Base-by-base conservation (phyloP, 2,113 vertebrate species). In the Cacatua alba region DNA sequence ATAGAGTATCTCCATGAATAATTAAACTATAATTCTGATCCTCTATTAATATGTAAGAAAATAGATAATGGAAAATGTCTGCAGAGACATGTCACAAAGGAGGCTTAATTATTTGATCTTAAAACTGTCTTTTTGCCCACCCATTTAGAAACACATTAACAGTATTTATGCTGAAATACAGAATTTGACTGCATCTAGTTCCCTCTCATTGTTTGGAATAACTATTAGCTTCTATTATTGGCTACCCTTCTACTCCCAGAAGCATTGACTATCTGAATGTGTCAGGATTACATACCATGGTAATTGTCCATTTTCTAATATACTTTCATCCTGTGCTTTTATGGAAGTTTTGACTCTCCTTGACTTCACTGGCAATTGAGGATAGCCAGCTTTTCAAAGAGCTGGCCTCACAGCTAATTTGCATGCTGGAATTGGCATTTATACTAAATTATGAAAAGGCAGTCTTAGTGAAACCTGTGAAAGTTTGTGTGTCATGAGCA, bases 11-110 rank as follows among this genome's bases (percentile, higher is more conserved):
- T 92, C 44, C 33, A 68, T 93, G 85, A 91, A 92, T 95, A 91
- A 95, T 92, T 96, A 85, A 95, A 52, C 70, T 59, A 9, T 87
- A 87, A 87, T 91, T 95, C 57, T 57, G 52, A 82, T 91, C 26
- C 13, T 91, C 49, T 72, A 18, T 89, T 97, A 94, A 87, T 89
- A 59, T 13, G 10, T 35, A 35, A 89, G 65, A 82, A 94, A 92
- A 78, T 67, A 94, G 33, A 10, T 59, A 24, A 59, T 24, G 33
- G 14, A 35, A 23, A 89, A 91, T 82, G 62, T 44, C 90, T 78
- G 31, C 10, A 15, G 81, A 82, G 91, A 60, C 31, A 8, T 76
- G 52, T 71, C 57, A 72, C 46, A 57, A 72, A 4, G 33, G 63
- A 95, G 9, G 15, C 29, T 72, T 95, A 89, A 95, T 89, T 95